A percentile compares a stretch with the other conserved stretches of the same genome.
phyloP scores from a whole-genome alignment of 2,797 vertebrate genomes.

The Pseudocheirus occidentalis region DNA sequence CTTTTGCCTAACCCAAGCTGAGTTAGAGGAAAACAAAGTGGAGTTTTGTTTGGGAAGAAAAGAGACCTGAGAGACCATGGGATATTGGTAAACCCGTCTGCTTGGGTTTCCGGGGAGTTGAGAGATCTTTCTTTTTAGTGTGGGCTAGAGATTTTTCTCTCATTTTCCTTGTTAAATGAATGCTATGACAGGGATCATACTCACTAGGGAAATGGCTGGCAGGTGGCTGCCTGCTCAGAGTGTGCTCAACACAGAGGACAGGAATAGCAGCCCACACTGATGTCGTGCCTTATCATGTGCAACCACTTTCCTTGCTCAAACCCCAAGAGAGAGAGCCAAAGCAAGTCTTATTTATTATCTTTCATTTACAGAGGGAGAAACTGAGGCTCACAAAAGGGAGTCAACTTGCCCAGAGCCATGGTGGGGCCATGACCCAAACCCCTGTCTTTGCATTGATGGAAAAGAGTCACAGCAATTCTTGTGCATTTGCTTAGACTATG shows the following conservation, averaged over 20 bases:
- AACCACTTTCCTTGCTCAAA: not conserved
- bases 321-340: not conserved
- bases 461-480: not conserved
- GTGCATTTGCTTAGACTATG: not conserved
- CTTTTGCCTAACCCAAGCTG: constrained; percentile 49
- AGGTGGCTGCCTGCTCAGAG: constrained; percentile 15
- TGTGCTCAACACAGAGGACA: not conserved
- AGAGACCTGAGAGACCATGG: constrained; percentile 39
- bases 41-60: constrained; percentile 51
- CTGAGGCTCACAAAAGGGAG: not conserved
- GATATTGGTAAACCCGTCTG: constrained; percentile 39
- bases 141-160: constrained; percentile 48
- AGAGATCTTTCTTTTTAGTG: constrained; percentile 64
- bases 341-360: not conserved
- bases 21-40: constrained; percentile 12
- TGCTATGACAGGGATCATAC: constrained; percentile 47
- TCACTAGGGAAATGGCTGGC: constrained; percentile 52
- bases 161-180: constrained; percentile 63
- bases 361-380: not conserved
- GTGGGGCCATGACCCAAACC: not conserved
- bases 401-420: not conserved
- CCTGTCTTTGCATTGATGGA: not conserved
- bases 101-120: constrained; percentile 55
- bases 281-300: not conserved
- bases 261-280: constrained; percentile 13